Evolutionary conservation across 2,888 invertebrate species (phyloP).

Genomic region (Fissipunctia ypsillon): DNA sequence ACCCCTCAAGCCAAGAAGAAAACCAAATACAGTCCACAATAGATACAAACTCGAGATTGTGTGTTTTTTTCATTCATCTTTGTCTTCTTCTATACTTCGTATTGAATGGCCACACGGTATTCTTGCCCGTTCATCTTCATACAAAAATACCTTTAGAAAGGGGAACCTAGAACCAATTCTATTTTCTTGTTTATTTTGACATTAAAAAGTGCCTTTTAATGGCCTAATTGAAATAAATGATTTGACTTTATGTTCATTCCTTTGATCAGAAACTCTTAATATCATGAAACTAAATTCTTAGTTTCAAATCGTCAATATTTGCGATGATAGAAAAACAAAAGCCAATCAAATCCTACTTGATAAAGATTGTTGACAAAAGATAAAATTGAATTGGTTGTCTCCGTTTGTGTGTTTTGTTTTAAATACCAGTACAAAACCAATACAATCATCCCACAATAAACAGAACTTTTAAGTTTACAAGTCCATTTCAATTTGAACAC

Average conservation of each 20-base stretch:
- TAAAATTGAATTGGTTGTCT: not conserved
- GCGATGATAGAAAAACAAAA: not conserved
- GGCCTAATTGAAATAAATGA: not conserved
- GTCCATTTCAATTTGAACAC: conserved; percentile 18
- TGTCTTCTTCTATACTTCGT: not conserved
- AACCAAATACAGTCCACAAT: no score
- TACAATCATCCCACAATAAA: not conserved
- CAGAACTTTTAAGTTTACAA: not conserved
- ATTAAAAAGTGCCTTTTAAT: not conserved
- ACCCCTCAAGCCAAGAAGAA: no score
- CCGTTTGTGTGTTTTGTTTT: conserved; percentile 2
- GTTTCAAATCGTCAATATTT: not conserved
- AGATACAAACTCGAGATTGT: not conserved
- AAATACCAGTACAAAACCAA: not conserved
- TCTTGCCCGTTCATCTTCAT: not conserved
- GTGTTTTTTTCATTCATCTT: not conserved
- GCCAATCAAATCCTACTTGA: no score
- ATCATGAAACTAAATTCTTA: no score
- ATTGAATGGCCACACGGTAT: not conserved
- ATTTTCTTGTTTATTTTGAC: not conserved
- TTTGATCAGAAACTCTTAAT: no score
- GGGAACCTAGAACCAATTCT: not conserved
- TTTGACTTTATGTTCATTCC: not conserved
- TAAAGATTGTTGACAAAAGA: not conserved
- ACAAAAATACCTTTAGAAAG: not conserved